Evolutionary conservation across 2,888 invertebrate species (phyloP).

Genomic region (Drosophila melanosoma): DNA sequence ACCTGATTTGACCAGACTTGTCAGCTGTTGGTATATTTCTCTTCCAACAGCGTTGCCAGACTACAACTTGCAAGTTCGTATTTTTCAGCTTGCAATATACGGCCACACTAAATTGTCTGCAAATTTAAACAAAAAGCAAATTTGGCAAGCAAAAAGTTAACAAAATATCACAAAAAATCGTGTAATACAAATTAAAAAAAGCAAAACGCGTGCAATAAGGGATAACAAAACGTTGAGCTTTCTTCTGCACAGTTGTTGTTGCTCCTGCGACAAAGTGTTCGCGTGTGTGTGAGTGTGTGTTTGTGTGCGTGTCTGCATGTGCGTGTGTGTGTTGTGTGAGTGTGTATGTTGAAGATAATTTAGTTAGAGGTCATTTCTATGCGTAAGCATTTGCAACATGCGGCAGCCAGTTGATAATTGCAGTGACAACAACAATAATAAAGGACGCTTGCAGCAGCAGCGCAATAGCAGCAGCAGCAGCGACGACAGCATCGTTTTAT

Average conservation of each 20-base stretch:
- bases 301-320: constrained; percentile 19
- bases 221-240: constrained; percentile 12
- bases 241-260: constrained; percentile 38
- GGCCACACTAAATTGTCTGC: constrained; percentile 64
- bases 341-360: constrained; percentile 53
- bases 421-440: constrained; percentile 36
- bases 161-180: constrained; percentile 26
- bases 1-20: neutral
- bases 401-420: constrained; percentile 60
- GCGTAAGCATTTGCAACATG: constrained; percentile 71
- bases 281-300: constrained; percentile 26
- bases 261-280: constrained; percentile 52
- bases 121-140: constrained; percentile 74
- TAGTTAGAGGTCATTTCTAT: constrained; percentile 66
- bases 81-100: constrained; percentile 13
- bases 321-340: constrained; percentile 27
- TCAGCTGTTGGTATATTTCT: constrained; percentile 30
- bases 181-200: constrained; percentile 18
- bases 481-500: constrained; percentile 58
- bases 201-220: constrained; percentile 44
- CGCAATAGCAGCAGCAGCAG: constrained; percentile 34
- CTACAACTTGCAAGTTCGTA: constrained; percentile 1
- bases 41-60: constrained; percentile 30
- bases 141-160: constrained; percentile 46
- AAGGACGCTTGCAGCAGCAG: constrained; percentile 60